Conservation (phyloP, 2,888 invertebrate genomes). For the Pedicia rivosa region DNA sequence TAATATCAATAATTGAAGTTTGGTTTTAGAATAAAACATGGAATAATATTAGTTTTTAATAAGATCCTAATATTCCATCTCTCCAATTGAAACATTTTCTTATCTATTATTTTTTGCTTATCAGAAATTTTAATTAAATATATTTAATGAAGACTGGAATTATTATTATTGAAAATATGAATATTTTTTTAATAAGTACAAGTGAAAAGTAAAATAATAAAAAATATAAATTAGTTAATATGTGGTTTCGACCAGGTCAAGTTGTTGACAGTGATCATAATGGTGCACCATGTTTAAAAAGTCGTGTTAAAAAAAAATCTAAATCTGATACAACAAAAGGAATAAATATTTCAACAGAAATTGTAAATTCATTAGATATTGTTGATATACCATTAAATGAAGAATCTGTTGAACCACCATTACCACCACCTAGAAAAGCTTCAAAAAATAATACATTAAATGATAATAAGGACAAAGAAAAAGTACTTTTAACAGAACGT, state of each 20-base stretch:
- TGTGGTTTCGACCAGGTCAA: constrained; percentile 15
- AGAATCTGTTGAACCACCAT: neutral
- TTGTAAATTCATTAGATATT: neutral
- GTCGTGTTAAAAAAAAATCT: neutral
- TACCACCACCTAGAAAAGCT: constrained; percentile 3
- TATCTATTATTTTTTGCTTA: too few species aligned
- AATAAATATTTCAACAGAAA: neutral
- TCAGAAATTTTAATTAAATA: neutral
- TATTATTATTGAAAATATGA: neutral
- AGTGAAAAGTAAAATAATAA: neutral
- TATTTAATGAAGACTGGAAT: too few species aligned
- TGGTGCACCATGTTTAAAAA: constrained; percentile 13
- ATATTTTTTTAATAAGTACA: neutral
- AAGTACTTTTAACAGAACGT: constrained; percentile 23
- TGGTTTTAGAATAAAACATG: too few species aligned
- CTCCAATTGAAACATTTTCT: too few species aligned
- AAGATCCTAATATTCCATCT: too few species aligned
- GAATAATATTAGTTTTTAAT: too few species aligned
- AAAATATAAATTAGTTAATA: too few species aligned
- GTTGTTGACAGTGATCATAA: constrained; percentile 13
- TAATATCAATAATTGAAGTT: too few species aligned
- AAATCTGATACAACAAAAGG: constrained; percentile 1
- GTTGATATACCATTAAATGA: neutral
- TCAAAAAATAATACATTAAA: constrained; percentile 1
- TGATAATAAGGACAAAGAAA: constrained; percentile 16